Base-by-base conservation (phyloP, 2,888 invertebrate species). In the Gortyna flavago region DNA sequence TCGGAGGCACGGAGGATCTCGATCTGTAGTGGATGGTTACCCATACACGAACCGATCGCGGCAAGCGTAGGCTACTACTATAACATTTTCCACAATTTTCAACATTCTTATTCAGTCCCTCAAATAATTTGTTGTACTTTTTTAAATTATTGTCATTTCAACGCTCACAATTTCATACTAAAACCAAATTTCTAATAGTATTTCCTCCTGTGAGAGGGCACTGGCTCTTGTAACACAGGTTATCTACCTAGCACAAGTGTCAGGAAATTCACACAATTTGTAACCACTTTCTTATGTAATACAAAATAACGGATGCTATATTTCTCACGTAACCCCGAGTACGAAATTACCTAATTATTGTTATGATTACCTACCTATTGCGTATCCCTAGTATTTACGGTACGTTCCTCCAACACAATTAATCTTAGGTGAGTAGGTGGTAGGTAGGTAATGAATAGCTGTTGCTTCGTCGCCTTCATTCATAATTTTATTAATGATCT, bases 401-500 rank as follows among this genome's bases (percentile, higher is more conserved):
- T 35, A 38, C 51, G 62, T 77, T 73, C 70, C n/a, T 71, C 70
- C n/a, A 65, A 48, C 32, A 54, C 73, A 79, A 86, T 86, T 84
- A 83, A 84, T 84, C 86, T 78, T 79, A 62, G 64, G 73, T 68
- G 51, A 64, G 72, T 44, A 64, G 64, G 32, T 64, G 61, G 32
- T 41, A 51, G n/a, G 51, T 71, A 64, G 41, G 77, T 85, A 81
- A 87, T 85, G 74, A 81, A 85, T 79, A 68, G 77, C n/a, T 71
- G 70, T 54, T 71, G 74, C 74, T 76, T 70, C 75, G 77, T 79
- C 84, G 67, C 77, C 35, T 72, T 69, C 74, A 35, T 71, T 83
- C 72, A 76, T 78, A 81, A 84, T 80, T 82, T 67, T 80, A 85
- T 85, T 82, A 82, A 89, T 79, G 80, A 76, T 65, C 70, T 57